phyloP scores from a whole-genome alignment of 2,888 invertebrate species.

The Rhabditoides inermis region DNA sequence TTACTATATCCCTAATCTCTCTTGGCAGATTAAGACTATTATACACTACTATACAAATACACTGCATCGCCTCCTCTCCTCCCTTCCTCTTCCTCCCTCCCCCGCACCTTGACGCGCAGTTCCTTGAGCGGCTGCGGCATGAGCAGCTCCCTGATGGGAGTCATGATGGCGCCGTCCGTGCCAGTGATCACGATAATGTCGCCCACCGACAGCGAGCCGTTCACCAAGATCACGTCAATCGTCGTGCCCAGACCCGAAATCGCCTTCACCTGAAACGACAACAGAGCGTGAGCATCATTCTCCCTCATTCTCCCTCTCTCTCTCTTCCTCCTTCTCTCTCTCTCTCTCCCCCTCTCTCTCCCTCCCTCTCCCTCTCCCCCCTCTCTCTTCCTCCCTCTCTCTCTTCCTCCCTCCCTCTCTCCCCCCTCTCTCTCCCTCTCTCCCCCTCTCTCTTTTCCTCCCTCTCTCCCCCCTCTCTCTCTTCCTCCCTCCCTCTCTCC shows the following conservation, averaged over 20 bases:
- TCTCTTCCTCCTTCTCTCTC: background rate
- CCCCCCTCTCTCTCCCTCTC: slow-evolving; percentile 34
- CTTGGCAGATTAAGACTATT: no score
- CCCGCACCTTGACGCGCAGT: slow-evolving; percentile 77
- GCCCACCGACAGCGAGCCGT: slow-evolving; percentile 81
- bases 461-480: background rate
- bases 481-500: background rate
- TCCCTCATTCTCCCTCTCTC: background rate
- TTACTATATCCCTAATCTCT: no score
- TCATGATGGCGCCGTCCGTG: slow-evolving; percentile 93
- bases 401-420: background rate
- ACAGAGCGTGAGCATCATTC: no score
- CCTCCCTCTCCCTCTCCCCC: slow-evolving; percentile 54
- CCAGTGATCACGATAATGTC: slow-evolving; percentile 91
- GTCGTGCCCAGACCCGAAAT: slow-evolving; percentile 93
- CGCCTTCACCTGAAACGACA: slow-evolving; percentile 74
- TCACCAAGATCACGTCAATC: slow-evolving; percentile 94
- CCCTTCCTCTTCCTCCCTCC: no score
- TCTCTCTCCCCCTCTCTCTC: slow-evolving; percentile 21
- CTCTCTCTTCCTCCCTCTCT: background rate
- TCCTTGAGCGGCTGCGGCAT: slow-evolving; percentile 98
- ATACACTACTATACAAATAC: no score
- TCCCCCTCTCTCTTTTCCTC: background rate
- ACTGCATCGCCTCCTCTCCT: no score
- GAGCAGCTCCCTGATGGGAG: slow-evolving; percentile 86